These are phyloP conservation scores for Anas acuta DNA, from an alignment of 2,797 vertebrate species.

Conservation along the genomic window DNA sequence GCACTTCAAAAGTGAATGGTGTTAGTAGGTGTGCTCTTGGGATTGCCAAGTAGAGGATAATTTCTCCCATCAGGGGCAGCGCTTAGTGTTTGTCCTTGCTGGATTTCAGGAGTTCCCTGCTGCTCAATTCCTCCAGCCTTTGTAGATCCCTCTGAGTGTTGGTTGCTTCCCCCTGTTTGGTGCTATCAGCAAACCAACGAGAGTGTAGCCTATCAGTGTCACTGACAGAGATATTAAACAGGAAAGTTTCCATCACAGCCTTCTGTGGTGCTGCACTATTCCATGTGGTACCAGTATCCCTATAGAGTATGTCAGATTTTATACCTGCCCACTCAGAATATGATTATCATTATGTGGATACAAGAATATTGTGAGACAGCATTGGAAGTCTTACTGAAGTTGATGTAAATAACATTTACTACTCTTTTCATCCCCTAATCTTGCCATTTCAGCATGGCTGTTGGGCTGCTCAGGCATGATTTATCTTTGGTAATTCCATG, in stretches of 20 bases:
- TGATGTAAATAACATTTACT: neutral
- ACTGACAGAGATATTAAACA: neutral
- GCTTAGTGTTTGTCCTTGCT: neutral
- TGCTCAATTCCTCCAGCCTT: neutral
- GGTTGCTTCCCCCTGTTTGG: neutral
- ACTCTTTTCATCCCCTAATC: neutral
- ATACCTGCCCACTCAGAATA: neutral
- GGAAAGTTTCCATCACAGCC: neutral
- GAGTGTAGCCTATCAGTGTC: neutral
- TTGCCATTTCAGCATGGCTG: neutral
- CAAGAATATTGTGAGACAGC: neutral
- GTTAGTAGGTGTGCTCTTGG: neutral
- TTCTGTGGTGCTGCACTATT: neutral
- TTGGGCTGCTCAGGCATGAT: neutral
- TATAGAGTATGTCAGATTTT: too few species aligned
- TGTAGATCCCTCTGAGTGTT: neutral
- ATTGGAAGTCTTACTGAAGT: neutral
- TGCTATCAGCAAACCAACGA: neutral
- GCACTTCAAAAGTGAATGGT: neutral
- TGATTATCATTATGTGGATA: neutral
- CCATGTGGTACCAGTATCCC: too few species aligned
- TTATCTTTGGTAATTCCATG: neutral
- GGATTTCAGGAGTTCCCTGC: neutral
- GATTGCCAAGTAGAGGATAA: neutral
- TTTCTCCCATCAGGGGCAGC: neutral